Evolutionary conservation across 1,140 invertebrate genomes (phyloP).

Genomic region (Drosophila ercepeae): DNA sequence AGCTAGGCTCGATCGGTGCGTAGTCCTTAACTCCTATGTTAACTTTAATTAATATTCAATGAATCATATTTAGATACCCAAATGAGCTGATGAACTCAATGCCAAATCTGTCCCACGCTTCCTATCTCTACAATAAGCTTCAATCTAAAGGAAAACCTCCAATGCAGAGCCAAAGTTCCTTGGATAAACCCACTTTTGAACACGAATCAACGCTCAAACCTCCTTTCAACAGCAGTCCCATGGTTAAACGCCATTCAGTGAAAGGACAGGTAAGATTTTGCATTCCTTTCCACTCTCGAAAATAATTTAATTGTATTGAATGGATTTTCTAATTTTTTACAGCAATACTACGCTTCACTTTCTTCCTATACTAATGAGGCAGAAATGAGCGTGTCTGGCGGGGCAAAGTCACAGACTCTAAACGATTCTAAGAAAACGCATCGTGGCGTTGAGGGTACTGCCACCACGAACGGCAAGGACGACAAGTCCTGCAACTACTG

Average conservation of each 20-base stretch:
- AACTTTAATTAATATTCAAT: background rate
- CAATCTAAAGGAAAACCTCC: background rate
- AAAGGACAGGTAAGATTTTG: constrained; percentile 3
- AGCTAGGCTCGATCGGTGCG: constrained; percentile 32
- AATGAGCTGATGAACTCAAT: constrained; percentile 20
- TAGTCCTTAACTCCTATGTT: background rate
- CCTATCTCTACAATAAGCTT: background rate
- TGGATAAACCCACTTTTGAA: constrained; percentile 43
- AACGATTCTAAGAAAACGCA: constrained; percentile 11
- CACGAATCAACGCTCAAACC: constrained; percentile 35
- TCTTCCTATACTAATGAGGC: constrained; percentile 30
- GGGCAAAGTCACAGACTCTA: background rate
- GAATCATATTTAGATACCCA: constrained; percentile 21
- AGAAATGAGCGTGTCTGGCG: too few relatives aligned
- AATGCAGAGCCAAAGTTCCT: constrained; percentile 3
- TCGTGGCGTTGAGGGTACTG: background rate
- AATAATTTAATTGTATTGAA: too few relatives aligned
- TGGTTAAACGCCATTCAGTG: constrained; percentile 4
- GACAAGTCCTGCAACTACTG: constrained; percentile 90
- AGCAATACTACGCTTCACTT: constrained; percentile 36
- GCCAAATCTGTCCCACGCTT: constrained; percentile 14
- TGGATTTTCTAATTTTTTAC: background rate
- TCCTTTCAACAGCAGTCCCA: constrained; percentile 62
- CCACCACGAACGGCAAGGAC: constrained; percentile 35
- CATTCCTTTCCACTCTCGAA: too few relatives aligned